Base-by-base conservation (phyloP, 2,888 invertebrate genomes). In the Ophion ellenae region DNA sequence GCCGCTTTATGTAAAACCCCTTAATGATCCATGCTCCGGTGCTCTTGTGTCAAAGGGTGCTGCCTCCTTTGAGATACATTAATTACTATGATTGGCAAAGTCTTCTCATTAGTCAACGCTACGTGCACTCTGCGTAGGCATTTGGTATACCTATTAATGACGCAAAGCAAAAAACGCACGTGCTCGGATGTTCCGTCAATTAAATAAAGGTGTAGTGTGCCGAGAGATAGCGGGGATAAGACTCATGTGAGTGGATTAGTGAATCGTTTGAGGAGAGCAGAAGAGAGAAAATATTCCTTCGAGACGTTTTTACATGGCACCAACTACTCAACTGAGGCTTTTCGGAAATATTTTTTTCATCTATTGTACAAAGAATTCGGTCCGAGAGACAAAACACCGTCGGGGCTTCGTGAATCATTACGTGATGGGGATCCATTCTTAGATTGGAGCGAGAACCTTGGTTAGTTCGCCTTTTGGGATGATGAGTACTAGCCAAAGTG, bases 231-330 rank as follows among this genome's bases (percentile, higher is more conserved):
- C 9, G 9, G 7, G 40, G 40, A 40, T 64, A 76, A 61, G 85
- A 86, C 83, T 86, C 87, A 89, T 88, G 85, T 86, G 86, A 88
- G 87, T 89, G 89, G 87, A 89, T 89, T 86, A 89, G 89, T 89
- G 28, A 32, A 28, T 64, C 5, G 69, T 45, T 67, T 61, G 63
- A 83, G 70, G 83, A 63, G 71, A 81, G 57, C 71, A 83, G 83
- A 84, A 87, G 24, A 20, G 24, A 17, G 14, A 47, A 20, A 45
- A 45, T 4, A 47, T 45, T 47, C 20, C 20, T 24, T 10, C 47
- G 69, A 47, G 32, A 47, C 47, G 47, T 69, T 45, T 47, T 47
- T 47, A 47, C 47, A 14, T 47, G 9, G 14, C 10, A 14, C 14
- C 9, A 14, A 47, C 11, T 14, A 47, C 47, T 14, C 9, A 47